phyloP scores from a whole-genome alignment of 2,797 vertebrate species.

The Heteromormyrus szaboi region DNA sequence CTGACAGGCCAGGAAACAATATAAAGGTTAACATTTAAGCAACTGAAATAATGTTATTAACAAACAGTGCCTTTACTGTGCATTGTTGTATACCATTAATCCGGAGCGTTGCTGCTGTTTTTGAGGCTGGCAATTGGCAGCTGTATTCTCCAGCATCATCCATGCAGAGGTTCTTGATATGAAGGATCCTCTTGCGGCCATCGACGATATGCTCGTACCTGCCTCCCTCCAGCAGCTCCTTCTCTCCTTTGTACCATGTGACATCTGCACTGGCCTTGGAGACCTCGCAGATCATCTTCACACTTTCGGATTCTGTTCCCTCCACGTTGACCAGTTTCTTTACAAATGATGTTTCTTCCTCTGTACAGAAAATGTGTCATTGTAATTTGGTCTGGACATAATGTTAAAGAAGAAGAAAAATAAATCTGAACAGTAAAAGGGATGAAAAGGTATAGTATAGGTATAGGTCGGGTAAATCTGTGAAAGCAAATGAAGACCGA shows the following conservation, averaged over 20 bases:
- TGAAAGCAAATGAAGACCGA: background rate
- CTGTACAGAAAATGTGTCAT: constrained; percentile 55
- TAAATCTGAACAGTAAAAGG: background rate
- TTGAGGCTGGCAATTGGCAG: constrained; percentile 77
- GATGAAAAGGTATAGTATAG: background rate
- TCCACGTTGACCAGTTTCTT: constrained; percentile 90
- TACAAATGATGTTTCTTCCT: constrained; percentile 87
- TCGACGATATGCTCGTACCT: constrained; percentile 83
- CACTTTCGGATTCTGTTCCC: constrained; percentile 83
- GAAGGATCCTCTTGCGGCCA: constrained; percentile 82
- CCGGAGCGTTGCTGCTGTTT: constrained; percentile 76
- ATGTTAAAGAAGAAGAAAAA: background rate
- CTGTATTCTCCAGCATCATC: constrained; percentile 77
- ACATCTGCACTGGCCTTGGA: constrained; percentile 89
- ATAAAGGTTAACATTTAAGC: background rate
- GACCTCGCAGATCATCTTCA: constrained; percentile 89
- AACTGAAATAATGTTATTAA: constrained; percentile 3
- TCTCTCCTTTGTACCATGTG: constrained; percentile 81
- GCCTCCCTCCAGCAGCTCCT: constrained; percentile 85
- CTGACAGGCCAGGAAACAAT: background rate
- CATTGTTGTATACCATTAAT: constrained; percentile 75
- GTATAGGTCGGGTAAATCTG: background rate
- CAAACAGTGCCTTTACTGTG: background rate
- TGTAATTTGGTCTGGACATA: background rate
- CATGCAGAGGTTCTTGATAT: constrained; percentile 76